Percentiles rank a stretch among this genome's conserved stretches.
phyloP scores from a whole-genome alignment of 2,113 vertebrate genomes.

The Marmota monax region DNA sequence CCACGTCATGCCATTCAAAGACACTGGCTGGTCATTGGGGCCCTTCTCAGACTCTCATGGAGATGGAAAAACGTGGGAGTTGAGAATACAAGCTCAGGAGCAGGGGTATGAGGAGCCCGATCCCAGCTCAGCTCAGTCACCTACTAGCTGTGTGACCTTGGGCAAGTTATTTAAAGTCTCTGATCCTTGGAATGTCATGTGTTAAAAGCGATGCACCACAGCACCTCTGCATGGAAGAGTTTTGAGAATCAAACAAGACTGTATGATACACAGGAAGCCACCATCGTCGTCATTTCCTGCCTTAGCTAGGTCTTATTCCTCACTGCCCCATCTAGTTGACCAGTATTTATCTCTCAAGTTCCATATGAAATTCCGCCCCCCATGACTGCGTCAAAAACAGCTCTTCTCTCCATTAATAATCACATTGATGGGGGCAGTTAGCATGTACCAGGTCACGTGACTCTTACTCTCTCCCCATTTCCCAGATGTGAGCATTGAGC shows the following conservation, averaged over 20 bases:
- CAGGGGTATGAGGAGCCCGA: accelerated
- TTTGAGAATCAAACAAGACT: background rate
- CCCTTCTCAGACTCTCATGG: background rate
- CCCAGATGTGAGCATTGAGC: background rate
- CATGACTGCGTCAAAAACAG: background rate
- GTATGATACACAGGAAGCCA: background rate
- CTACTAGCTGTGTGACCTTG: background rate
- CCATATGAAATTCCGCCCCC: background rate
- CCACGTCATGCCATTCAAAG: background rate
- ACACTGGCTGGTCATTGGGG: no score
- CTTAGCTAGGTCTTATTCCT: background rate
- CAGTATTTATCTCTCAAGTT: background rate
- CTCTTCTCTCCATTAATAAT: background rate
- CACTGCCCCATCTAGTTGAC: background rate
- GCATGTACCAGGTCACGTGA: background rate
- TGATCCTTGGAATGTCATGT: background rate
- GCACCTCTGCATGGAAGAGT: background rate
- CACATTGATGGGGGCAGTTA: accelerated
- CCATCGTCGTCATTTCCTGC: background rate
- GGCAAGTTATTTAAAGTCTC: background rate
- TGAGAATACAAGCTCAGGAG: background rate
- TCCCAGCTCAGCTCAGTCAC: background rate
- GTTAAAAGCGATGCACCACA: background rate
- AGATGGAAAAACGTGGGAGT: background rate
- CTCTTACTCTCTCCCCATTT: background rate